Conservation (phyloP, 2,888 invertebrate genomes). For the Sicus ferrugineus region DNA sequence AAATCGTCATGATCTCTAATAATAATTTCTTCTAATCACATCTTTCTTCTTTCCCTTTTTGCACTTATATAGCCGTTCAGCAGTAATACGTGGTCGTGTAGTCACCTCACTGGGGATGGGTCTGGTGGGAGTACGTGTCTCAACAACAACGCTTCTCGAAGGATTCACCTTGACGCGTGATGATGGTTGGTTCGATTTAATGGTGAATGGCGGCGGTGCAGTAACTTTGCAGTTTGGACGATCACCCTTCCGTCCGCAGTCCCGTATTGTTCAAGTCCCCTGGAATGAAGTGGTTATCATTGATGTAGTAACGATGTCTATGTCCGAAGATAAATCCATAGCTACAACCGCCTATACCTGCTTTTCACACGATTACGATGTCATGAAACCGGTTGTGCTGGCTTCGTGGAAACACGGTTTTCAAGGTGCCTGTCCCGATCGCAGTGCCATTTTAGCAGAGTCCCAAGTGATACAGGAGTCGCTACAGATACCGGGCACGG, state of each 20-base stretch:
- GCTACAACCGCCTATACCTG: slow-evolving; percentile 79
- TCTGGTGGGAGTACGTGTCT: slow-evolving; percentile 93
- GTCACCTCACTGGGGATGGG: slow-evolving; percentile 91
- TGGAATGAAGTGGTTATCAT: slow-evolving; percentile 99
- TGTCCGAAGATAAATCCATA: slow-evolving; percentile 79
- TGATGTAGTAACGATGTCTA: slow-evolving; percentile 83
- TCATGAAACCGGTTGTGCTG: slow-evolving; percentile 91
- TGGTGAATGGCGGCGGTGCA: slow-evolving; percentile 99
- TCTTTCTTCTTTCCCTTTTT: slow-evolving; percentile 31
- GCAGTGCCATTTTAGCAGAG: slow-evolving; percentile 87
- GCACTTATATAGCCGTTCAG: slow-evolving; percentile 80
- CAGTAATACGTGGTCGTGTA: slow-evolving; percentile 95
- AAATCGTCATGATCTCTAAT: too few relatives aligned
- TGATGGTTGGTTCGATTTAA: slow-evolving; percentile 96
- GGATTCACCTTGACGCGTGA: slow-evolving; percentile 94
- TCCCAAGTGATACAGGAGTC: slow-evolving; percentile 96
- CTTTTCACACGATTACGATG: slow-evolving; percentile 87
- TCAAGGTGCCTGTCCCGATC: slow-evolving; percentile 93
- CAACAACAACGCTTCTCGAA: slow-evolving; percentile 91
- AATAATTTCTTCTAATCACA: too few relatives aligned
- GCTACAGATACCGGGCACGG: slow-evolving; percentile 91
- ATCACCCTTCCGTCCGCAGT: slow-evolving; percentile 87
- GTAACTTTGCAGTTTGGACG: slow-evolving; percentile 94
- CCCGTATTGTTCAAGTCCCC: slow-evolving; percentile 89
- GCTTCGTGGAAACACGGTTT: slow-evolving; percentile 96